Conservation (phyloP, 37 sponge, comb jelly and placozoan species). For the Axinella damicornis region DNA sequence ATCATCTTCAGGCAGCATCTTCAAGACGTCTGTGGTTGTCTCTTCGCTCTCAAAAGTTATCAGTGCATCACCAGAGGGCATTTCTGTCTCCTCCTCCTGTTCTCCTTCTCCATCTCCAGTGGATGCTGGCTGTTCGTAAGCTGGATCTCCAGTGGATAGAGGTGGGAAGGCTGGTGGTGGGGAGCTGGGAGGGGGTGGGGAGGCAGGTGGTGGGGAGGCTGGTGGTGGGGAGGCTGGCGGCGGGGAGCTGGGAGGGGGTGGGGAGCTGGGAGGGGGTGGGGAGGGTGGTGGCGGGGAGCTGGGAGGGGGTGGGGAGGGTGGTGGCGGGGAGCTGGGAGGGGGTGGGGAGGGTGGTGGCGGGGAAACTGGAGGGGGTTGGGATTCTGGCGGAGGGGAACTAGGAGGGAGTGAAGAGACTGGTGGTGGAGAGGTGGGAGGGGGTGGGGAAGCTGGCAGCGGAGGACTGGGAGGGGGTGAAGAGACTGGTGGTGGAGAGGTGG, state of each 20-base stretch:
- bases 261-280: not conserved
- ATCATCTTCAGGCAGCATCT: conserved; percentile 13
- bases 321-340: too few relatives aligned
- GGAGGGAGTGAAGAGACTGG: too few relatives aligned
- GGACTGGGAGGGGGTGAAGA: conserved; percentile 4
- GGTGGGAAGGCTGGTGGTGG: conserved; percentile 13
- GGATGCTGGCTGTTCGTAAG: too few relatives aligned
- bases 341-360: too few relatives aligned
- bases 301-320: not conserved
- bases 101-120: too few relatives aligned
- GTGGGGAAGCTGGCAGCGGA: not conserved
- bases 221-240: not conserved
- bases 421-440: not conserved
- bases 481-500: too few relatives aligned
- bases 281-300: conserved; percentile 11
- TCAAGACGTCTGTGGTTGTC: conserved; percentile 12
- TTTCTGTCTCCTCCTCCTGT: too few relatives aligned
- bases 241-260: not conserved
- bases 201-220: not conserved
- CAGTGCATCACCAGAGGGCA: not conserved
- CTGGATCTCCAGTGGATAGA: not conserved
- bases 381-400: too few relatives aligned
- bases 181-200: not conserved
- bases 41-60: conserved; percentile 5
- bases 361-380: too few relatives aligned